phyloP scores from a whole-genome alignment of 2,888 invertebrate genomes.

The Caenorhabditis japonica region DNA sequence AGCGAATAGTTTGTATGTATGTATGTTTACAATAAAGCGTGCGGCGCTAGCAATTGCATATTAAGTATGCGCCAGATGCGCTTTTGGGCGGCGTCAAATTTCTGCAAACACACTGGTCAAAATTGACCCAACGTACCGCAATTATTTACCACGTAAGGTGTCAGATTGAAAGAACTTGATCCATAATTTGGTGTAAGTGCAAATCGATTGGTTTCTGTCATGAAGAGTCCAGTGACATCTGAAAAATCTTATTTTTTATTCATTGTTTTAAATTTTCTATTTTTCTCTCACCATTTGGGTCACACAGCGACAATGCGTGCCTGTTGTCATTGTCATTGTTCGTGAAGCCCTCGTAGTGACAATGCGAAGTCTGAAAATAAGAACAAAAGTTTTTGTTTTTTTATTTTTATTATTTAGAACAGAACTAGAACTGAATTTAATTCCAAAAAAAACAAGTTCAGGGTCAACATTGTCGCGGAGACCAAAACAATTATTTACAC shows the following conservation, averaged over 20 bases:
- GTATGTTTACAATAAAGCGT: no score
- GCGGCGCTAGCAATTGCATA: no score
- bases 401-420: not conserved
- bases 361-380: constrained; percentile 47
- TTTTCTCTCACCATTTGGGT: constrained; percentile 15
- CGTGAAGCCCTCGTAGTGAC: constrained; percentile 47
- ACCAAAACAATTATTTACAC: not conserved
- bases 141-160: constrained; percentile 38
- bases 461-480: constrained; percentile 24
- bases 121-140: constrained; percentile 33
- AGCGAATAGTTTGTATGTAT: no score
- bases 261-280: not conserved
- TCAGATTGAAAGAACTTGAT: constrained; percentile 28
- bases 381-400: not conserved
- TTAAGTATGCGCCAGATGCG: no score
- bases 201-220: constrained; percentile 45
- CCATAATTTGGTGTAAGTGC: constrained; percentile 23
- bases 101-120: no score
- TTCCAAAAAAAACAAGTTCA: constrained; percentile 31
- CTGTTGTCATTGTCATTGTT: constrained; percentile 30
- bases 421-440: constrained; percentile 5
- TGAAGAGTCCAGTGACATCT: constrained; percentile 43
- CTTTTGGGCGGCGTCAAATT: no score
- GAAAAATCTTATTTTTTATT: constrained; percentile 9
- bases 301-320: constrained; percentile 45